Evolutionary conservation across 2,113 vertebrate species (phyloP), one percentile per base, ranked within the genome.

Genomic region (Salvelinus fontinalis): DNA sequence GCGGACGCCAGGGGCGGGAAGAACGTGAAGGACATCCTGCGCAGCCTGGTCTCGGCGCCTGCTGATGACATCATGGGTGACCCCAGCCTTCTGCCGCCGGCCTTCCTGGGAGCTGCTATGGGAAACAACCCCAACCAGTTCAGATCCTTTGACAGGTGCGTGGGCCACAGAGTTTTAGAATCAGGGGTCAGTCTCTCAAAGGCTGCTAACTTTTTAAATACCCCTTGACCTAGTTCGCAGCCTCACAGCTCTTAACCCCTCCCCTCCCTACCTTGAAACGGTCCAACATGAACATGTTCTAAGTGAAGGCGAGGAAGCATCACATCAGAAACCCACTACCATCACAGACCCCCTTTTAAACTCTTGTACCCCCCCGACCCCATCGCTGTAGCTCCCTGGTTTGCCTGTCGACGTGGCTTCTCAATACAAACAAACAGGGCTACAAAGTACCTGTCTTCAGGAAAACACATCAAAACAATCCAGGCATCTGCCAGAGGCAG

Each of bases 11-110:
- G 93, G 84, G 92, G 95, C 78, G 51, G 51, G 51, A 98, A 98
- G 90, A 98, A 96, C 49, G 96, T 98, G 44, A 98, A 97, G 86
- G 98, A 99, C 85, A 99, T 99, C 78, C 92, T 99, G 75, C 94
- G 97, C 77, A 99, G 97, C 88, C 90, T 99, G 22, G 97, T 99
- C 60, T 97, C 94, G 83, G 75, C 88, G 1, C 95, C 95, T 2
- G 87, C 93, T 49, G 97, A 97, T 71, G 96, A 95, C 51, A 71
- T 95, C 74, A 82, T 90, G 5, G 93, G 93, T 80, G 97, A 98
- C 70, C 84, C 96, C 22, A 83, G 90, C 70, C 90, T 98, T 57
- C 90, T 97, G 82, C 95, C 95, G 0, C 93, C 95, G 1, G 0
- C 94, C 4, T 97, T 98, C 82, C 90, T 98, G 1, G 96, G 96